Evolutionary conservation across 2,888 invertebrate genomes (phyloP).

Genomic region (Synanthedon tipuliformis): DNA sequence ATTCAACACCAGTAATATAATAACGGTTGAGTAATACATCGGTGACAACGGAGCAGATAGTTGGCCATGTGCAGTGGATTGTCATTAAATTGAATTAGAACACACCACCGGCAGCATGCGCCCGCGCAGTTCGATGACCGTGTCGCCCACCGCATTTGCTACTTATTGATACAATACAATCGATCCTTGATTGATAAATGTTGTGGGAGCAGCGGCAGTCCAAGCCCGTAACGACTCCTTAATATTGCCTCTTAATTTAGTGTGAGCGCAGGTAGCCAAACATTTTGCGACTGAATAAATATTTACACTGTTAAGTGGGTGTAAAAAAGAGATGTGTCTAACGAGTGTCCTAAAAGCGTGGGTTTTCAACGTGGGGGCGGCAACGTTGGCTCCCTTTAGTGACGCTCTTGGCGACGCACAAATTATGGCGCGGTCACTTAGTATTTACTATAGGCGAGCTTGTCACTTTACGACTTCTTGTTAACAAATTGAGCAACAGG

Average conservation of each 20-base stretch:
- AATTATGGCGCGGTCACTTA: constrained; percentile 8
- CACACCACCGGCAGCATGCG: constrained; percentile 50
- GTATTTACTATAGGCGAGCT: constrained; percentile 3
- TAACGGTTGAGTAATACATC: constrained; percentile 33
- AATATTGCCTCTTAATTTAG: neutral
- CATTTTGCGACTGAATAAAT: neutral
- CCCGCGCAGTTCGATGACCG: constrained; percentile 70
- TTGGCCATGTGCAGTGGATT: constrained; percentile 45
- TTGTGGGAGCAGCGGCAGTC: constrained; percentile 48
- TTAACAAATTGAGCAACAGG: constrained; percentile 8
- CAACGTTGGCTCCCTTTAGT: constrained; percentile 10
- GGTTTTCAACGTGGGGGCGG: constrained; percentile 14
- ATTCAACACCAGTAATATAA: constrained; percentile 23
- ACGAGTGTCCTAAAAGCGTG: constrained; percentile 7
- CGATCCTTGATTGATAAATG: constrained; percentile 62
- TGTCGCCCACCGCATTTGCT: constrained; percentile 56
- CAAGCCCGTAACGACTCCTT: constrained; percentile 7
- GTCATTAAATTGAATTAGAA: constrained; percentile 66
- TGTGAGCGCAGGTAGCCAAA: neutral
- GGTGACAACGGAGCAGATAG: constrained; percentile 35
- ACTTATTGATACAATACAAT: constrained; percentile 59
- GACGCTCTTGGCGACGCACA: constrained; percentile 11
- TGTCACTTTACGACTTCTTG: constrained; percentile 1
- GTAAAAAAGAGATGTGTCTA: neutral
- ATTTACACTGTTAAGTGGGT: neutral